Base-by-base conservation (phyloP, 2,797 vertebrate genomes). In the Smutsia gigantea region DNA sequence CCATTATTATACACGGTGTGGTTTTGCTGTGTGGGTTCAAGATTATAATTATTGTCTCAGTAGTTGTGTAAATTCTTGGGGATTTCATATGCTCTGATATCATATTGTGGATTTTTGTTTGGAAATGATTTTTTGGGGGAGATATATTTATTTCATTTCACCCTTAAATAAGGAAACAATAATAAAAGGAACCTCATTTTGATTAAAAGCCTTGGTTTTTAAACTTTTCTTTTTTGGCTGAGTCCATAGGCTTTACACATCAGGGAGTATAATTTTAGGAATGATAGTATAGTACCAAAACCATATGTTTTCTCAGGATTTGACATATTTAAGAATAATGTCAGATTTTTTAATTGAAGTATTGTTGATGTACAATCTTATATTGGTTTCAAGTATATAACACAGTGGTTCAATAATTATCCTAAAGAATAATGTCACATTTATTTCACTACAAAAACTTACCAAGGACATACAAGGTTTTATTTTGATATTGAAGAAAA, bases 221-320 rank as follows among this genome's bases (percentile, higher is more conserved):
- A 88, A 90, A 83, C 39, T 97, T 86, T 86, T 39, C 25, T n/a
- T 51, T 93, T 90, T 85, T 83, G 27, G 81, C 78, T 92, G 72
- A 57, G 23, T 86, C 74, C 6, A 66, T 25, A 82, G 90, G n/a
- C 66, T 96, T 94, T 87, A 78, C 69, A 94, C 31, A 90, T 87
- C 53, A 85, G 87, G 53, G 61, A 90, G 34, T 86, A 37, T 92
- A 92, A 82, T 87, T 94, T 90, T 87, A 63, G 87, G 15, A 93
- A 83, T 82, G 68, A 94, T 93, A 83, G 25, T 51, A 15, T 63
- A 42, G 68, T 93, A 75, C 69, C 37, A 4, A 97, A 85, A 68
- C 84, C 64, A 64, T 94, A 81, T 87, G 68, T 97, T 95, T 97
- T 95, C 83, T 96, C 97, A 94, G 89, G 23, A 94, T 92, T 95